These are phyloP conservation scores for Sula dactylatra DNA, from an alignment of 2,113 vertebrate species.

Conservation along the genomic window DNA sequence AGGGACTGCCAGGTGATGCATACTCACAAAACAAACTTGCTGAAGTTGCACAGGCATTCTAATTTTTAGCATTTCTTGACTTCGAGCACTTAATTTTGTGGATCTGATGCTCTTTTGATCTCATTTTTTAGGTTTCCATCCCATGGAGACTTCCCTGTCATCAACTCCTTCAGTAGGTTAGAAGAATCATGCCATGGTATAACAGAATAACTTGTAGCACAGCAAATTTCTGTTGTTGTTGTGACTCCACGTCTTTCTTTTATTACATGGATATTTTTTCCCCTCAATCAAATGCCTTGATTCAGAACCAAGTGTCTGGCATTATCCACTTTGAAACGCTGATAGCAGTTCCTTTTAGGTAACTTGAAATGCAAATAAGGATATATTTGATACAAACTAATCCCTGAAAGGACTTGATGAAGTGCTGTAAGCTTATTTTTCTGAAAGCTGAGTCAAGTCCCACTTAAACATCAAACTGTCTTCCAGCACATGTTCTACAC, in stretches of 20 bases:
- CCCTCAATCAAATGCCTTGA: background rate
- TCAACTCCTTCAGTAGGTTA: background rate
- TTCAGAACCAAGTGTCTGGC: constrained; percentile 24
- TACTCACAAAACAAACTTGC: background rate
- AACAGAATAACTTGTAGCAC: background rate
- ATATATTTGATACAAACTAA: constrained; percentile 58
- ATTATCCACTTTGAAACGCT: constrained; percentile 24
- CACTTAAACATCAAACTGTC: constrained; percentile 55
- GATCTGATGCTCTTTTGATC: background rate
- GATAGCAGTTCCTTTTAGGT: constrained; percentile 47
- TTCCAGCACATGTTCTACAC: background rate
- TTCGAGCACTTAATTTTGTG: background rate
- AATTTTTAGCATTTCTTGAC: background rate
- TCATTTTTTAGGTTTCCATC: background rate
- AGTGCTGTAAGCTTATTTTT: constrained; percentile 52
- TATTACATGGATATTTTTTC: background rate
- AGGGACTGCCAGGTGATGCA: background rate
- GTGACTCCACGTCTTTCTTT: background rate
- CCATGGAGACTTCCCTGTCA: background rate
- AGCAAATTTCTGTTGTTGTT: background rate
- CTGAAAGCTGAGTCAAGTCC: constrained; percentile 51
- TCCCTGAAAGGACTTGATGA: constrained; percentile 56
- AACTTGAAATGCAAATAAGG: constrained; percentile 57
- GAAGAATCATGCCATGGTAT: background rate
- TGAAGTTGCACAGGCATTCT: background rate